phyloP scores from a whole-genome alignment of 2,888 invertebrate species.

The Falcaria lacertinaria region DNA sequence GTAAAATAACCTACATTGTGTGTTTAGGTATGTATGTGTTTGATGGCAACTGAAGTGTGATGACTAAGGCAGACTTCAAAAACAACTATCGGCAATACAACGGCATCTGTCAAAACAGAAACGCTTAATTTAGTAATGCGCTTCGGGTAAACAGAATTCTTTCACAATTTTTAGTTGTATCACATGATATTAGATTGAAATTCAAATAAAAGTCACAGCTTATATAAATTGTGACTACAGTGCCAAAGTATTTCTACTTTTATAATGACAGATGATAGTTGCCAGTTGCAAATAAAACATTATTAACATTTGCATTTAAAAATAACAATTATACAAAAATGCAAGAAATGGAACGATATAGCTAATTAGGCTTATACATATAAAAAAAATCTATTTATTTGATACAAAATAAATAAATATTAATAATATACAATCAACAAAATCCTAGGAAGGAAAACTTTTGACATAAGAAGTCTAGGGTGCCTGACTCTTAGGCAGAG shows the following conservation, averaged over 20 bases:
- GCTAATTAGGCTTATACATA: slow-evolving; percentile 36
- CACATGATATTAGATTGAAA: no score
- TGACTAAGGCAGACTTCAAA: slow-evolving; percentile 11
- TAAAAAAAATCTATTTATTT: slow-evolving; percentile 41
- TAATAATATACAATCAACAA: slow-evolving; percentile 59
- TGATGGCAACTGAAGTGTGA: slow-evolving; percentile 5
- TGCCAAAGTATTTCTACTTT: no score
- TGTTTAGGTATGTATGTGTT: no score
- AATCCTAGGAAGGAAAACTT: slow-evolving; percentile 67
- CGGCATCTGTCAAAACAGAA: slow-evolving; percentile 24
- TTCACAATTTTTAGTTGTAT: no score
- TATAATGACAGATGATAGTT: slow-evolving; percentile 5
- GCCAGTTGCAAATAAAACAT: slow-evolving; percentile 42
- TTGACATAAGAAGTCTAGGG: slow-evolving; percentile 2
- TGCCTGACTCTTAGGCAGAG: neutral
- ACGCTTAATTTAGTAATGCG: slow-evolving; percentile 1
- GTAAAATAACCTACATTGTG: neutral
- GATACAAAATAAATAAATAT: slow-evolving; percentile 58
- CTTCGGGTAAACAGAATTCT: no score
- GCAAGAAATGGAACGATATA: slow-evolving; percentile 74
- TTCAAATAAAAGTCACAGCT: no score
- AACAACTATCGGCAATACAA: slow-evolving; percentile 34
- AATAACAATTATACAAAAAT: slow-evolving; percentile 75
- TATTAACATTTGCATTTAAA: slow-evolving; percentile 66
- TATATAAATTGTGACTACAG: no score